Evolutionary conservation across 1,140 invertebrate genomes (phyloP).

Genomic region (Forficula auricularia): DNA sequence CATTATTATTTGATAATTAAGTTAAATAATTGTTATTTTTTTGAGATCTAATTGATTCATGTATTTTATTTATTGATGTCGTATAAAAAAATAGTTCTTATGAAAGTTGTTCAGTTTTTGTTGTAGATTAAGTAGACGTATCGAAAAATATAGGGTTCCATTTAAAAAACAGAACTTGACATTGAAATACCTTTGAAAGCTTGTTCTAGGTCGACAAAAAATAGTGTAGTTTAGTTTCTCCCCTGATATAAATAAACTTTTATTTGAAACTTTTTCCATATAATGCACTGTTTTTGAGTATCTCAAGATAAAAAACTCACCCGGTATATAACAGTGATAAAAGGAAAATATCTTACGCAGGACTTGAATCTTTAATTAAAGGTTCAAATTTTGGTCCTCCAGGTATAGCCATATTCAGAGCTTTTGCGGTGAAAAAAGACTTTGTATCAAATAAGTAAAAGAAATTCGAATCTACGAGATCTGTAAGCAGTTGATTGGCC

Average conservation of each 20-base stretch:
- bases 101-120: too few species aligned
- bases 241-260: constrained; percentile 7
- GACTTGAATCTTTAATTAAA: constrained; percentile 91
- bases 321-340: background rate
- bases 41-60: too few species aligned
- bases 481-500: constrained; percentile 95
- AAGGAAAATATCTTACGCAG: constrained; percentile 42
- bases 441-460: constrained; percentile 99
- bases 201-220: too few species aligned
- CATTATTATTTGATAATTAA: too few species aligned
- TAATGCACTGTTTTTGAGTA: background rate
- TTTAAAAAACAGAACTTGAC: too few species aligned
- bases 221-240: too few species aligned
- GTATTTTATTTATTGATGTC: too few species aligned
- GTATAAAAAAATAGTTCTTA: too few species aligned
- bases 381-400: constrained; percentile 99
- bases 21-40: too few species aligned
- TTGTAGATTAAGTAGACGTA: too few species aligned
- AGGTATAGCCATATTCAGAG: constrained; percentile 98
- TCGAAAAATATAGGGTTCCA: too few species aligned
- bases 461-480: constrained; percentile 96
- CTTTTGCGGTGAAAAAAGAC: constrained; percentile 99
- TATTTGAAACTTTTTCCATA: constrained; percentile 2
- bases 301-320: background rate
- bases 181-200: too few species aligned